These are phyloP conservation scores for Axea sp. DNA, from an alignment of 2,888 invertebrate species.

Conservation along the genomic window DNA sequence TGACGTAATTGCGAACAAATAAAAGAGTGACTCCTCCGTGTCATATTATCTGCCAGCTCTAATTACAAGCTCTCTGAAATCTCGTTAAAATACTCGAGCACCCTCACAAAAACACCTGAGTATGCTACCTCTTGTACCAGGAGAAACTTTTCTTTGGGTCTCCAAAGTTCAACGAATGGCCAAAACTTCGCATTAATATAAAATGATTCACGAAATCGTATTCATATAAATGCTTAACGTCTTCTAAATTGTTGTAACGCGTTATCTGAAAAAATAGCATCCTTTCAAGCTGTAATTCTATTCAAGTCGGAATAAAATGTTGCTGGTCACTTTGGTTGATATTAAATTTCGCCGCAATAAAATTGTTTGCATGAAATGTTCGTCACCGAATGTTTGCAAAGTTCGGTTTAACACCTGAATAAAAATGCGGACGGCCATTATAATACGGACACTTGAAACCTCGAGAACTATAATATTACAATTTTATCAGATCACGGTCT, in stretches of 20 bases:
- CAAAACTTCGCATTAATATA: constrained; percentile 9
- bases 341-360: constrained; percentile 1
- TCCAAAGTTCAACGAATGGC: constrained; percentile 35
- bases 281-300: constrained; percentile 8
- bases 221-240: constrained; percentile 14
- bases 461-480: constrained; percentile 33
- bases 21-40: constrained; percentile 62
- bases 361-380: constrained; percentile 6
- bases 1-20: constrained; percentile 72
- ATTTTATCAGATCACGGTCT: constrained; percentile 67
- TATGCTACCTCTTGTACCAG: constrained; percentile 20
- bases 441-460: not conserved
- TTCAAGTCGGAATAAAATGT: constrained; percentile 5
- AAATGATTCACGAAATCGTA: constrained; percentile 1
- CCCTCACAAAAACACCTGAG: constrained; percentile 54
- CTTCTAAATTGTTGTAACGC: constrained; percentile 8
- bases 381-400: not conserved
- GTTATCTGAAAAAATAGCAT: constrained; percentile 6
- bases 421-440: constrained; percentile 36
- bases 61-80: constrained; percentile 74
- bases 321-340: not conserved
- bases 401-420: not conserved
- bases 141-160: constrained; percentile 10
- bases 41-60: constrained; percentile 68
- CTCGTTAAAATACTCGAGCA: constrained; percentile 73